Evolutionary conservation across 2,113 vertebrate genomes (phyloP).

Genomic region (Turdus rufiventris): DNA sequence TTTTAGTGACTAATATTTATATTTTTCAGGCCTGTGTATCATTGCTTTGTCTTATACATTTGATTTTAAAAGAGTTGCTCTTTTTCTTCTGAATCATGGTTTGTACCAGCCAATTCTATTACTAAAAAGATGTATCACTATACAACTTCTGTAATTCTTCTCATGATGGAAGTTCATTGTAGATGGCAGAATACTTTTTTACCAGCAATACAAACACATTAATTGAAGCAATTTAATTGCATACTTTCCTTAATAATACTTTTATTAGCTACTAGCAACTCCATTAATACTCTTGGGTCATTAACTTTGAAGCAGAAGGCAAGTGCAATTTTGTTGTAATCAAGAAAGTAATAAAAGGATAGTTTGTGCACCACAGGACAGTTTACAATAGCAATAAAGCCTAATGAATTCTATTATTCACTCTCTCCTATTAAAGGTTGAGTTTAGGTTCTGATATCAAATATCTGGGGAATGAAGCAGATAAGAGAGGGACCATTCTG

Average conservation of each 20-base stretch:
- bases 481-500: neutral
- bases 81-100: neutral
- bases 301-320: slow-evolving; percentile 7
- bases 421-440: neutral
- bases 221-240: neutral
- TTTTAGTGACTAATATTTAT: neutral
- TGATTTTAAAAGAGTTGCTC: neutral
- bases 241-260: neutral
- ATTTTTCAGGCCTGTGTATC: neutral
- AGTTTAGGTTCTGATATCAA: neutral
- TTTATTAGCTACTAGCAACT: neutral
- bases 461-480: neutral
- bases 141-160: neutral
- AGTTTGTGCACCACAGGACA: neutral
- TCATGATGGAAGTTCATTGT: neutral
- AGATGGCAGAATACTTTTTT: neutral
- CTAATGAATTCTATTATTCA: slow-evolving; percentile 2
- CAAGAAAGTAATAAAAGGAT: neutral
- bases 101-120: neutral
- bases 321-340: slow-evolving; percentile 1
- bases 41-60: neutral
- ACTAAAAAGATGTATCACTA: neutral
- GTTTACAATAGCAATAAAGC: neutral
- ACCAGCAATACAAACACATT: neutral
- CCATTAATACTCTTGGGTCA: neutral